These are phyloP conservation scores for Lamellibrachia luymesi DNA, from an alignment of 1,140 invertebrate species.

Conservation along the genomic window DNA sequence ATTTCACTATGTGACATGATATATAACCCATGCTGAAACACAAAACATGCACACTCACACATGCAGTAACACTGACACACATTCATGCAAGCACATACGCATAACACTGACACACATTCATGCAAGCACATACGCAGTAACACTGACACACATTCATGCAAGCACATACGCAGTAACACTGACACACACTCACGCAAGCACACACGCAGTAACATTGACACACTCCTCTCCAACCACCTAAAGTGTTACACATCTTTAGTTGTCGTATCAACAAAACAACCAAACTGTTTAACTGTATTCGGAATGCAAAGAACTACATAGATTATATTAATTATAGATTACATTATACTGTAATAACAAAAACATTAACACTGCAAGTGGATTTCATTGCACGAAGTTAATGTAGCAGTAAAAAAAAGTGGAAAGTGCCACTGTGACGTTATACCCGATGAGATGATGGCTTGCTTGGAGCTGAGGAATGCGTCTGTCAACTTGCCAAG, in stretches of 20 bases:
- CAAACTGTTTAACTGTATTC: background rate
- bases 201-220: background rate
- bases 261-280: background rate
- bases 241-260: background rate
- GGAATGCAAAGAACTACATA: no score
- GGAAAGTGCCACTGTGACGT: background rate
- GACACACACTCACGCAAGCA: background rate
- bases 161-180: no score
- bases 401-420: background rate
- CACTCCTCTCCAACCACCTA: background rate
- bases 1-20: no score
- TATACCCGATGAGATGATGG: constrained; percentile 52
- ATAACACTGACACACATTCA: no score
- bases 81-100: no score
- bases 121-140: background rate
- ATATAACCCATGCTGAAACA: no score
- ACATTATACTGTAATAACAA: background rate
- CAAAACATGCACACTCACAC: no score
- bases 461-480: constrained; percentile 46
- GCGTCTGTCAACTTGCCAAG: constrained; percentile 44
- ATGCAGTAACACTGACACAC: no score
- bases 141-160: background rate
- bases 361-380: background rate
- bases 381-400: background rate
- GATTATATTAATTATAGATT: background rate